Base-by-base conservation (phyloP, 2,888 invertebrate genomes). In the Cryptops parisi region DNA sequence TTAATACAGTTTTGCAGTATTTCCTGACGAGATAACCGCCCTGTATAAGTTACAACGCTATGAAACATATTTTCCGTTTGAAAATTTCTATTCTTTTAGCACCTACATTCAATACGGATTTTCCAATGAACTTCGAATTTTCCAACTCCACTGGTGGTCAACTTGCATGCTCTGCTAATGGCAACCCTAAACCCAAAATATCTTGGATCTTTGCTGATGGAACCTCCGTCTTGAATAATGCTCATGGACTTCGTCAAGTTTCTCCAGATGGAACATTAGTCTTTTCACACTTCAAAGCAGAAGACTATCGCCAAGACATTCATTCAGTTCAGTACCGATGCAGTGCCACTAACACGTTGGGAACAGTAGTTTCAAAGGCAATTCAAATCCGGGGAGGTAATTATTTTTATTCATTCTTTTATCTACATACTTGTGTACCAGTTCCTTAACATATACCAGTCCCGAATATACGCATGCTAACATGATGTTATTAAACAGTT, bases 61-160 rank as follows among this genome's bases (percentile, higher is more conserved):
- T n/a, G n/a, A n/a, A n/a, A n/a, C n/a, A n/a, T n/a, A n/a, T n/a
- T n/a, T n/a, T n/a, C n/a, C n/a, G n/a, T n/a, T n/a, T n/a, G n/a
- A n/a, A n/a, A n/a, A n/a, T n/a, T 47, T 26, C 17, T 47, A 2
- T 12, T 25, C 1, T 47, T 47, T 17, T 17, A 47, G 47, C 27
- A 26, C 47, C 47, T 26, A 47, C 24, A 23, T 47, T 47, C 27
- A 47, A 15, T 47, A 26, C 47, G 1, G 17, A 24, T 9, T 48
- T 48, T 19, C 48, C 48, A 3, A 12, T 33, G 19, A 19, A 26
- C n/a, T 48, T 27, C 19, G 64, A 65, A 52, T 66, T 67, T 49
- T 64, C 65, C 48, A 65, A 66, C 57, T 61, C 62, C 15, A 64
- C 64, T 24, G 66, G 67, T 1, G 62, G 63, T 1, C 56, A 59